Evolutionary conservation across 2,113 vertebrate genomes (phyloP).

Genomic region (Planiliza haematocheilus): DNA sequence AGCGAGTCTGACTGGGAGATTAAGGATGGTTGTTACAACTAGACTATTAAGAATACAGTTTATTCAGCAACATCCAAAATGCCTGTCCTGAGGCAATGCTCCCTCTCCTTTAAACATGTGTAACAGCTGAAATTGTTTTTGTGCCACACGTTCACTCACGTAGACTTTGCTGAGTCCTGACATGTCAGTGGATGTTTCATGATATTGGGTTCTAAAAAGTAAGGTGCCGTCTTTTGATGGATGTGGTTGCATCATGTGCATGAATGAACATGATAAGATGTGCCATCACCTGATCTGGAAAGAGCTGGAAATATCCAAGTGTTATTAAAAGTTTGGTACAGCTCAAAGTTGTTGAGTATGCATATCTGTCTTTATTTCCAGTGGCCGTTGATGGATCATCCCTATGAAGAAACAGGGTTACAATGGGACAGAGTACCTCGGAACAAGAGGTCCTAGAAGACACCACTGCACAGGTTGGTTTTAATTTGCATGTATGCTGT

Average conservation of each 20-base stretch:
- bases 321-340: too few species aligned
- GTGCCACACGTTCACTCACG: not conserved
- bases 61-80: not conserved
- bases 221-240: not conserved
- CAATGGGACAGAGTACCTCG: constrained; percentile 85
- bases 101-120: too few species aligned
- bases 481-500: constrained; percentile 1
- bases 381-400: constrained; percentile 83
- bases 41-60: not conserved
- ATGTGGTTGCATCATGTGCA: not conserved
- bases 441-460: constrained; percentile 78
- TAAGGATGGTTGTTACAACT: not conserved
- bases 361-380: constrained; percentile 61
- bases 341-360: not conserved
- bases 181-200: not conserved
- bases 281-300: too few species aligned
- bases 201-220: not conserved
- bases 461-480: constrained; percentile 67
- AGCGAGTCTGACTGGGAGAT: constrained; percentile 12
- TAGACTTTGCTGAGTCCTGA: not conserved
- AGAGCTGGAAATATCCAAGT: too few species aligned
- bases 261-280: not conserved
- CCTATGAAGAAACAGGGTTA: constrained; percentile 78
- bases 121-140: too few species aligned
- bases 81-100: not conserved